These are phyloP conservation scores for Excalfactoria chinensis DNA, from an alignment of 2,113 vertebrate genomes.

Conservation along the genomic window DNA sequence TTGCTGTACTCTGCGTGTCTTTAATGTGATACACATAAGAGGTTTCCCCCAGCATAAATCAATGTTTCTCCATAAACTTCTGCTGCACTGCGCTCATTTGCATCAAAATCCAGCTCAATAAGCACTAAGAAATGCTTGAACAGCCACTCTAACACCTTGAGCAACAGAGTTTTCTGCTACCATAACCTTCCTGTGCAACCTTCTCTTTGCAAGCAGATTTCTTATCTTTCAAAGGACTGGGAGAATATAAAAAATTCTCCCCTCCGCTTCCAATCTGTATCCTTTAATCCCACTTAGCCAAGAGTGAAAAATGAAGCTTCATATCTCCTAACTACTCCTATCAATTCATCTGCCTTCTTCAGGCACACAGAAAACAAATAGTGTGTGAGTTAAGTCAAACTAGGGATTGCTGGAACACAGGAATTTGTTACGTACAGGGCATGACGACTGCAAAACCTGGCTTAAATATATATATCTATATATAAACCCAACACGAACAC, in stretches of 20 bases:
- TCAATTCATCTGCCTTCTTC: not conserved
- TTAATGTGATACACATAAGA: not conserved
- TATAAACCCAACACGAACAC: not conserved
- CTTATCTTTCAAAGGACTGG: not conserved
- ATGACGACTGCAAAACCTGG: not conserved
- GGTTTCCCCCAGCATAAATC: slow-evolving; percentile 1
- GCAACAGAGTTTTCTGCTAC: not conserved
- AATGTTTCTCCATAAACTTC: not conserved
- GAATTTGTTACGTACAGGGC: not conserved
- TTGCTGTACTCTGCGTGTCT: not conserved
- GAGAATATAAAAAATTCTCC: not conserved
- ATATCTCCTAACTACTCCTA: not conserved
- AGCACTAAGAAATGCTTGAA: not conserved
- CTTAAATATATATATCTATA: not conserved
- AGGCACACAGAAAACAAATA: not conserved
- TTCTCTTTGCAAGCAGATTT: not conserved
- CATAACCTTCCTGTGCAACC: not conserved
- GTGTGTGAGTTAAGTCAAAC: not conserved
- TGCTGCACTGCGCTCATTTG: not conserved
- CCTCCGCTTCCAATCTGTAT: not conserved
- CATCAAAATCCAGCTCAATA: not conserved
- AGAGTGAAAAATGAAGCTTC: not conserved
- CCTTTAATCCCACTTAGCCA: not conserved
- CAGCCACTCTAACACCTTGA: not conserved
- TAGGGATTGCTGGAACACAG: not conserved